Percentiles rank a stretch among this genome's conserved stretches.
These are phyloP conservation scores for Chirona hameri DNA, from an alignment of 2,888 invertebrate species.

Conservation along the genomic window DNA sequence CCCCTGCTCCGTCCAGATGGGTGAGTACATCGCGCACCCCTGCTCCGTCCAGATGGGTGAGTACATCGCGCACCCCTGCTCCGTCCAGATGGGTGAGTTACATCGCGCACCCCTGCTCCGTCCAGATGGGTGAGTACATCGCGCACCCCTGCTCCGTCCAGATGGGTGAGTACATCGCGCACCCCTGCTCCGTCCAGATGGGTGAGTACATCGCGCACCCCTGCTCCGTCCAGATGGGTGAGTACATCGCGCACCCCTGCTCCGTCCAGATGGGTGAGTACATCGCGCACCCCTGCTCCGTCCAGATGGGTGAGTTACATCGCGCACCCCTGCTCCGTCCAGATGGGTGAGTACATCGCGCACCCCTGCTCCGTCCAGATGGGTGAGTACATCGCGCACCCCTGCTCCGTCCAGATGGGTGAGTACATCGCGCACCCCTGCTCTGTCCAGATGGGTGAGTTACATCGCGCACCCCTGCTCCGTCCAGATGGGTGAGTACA, in stretches of 20 bases:
- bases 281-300: constrained; percentile 12
- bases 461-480: neutral
- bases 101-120: neutral
- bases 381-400: constrained; percentile 6
- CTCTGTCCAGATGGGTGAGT: neutral
- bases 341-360: neutral
- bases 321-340: neutral
- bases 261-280: neutral
- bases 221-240: constrained; percentile 1
- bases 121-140: neutral
- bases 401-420: constrained; percentile 23
- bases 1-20: neutral
- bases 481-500: neutral
- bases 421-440: neutral
- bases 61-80: constrained; percentile 11
- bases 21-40: neutral
- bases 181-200: constrained; percentile 24
- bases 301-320: constrained; percentile 2
- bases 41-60: too few species aligned
- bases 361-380: neutral
- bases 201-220: neutral
- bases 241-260: neutral
- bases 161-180: neutral
- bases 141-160: neutral
- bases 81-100: constrained; percentile 9